phyloP scores from a whole-genome alignment of 2,113 vertebrate species.

The Aix galericulata region DNA sequence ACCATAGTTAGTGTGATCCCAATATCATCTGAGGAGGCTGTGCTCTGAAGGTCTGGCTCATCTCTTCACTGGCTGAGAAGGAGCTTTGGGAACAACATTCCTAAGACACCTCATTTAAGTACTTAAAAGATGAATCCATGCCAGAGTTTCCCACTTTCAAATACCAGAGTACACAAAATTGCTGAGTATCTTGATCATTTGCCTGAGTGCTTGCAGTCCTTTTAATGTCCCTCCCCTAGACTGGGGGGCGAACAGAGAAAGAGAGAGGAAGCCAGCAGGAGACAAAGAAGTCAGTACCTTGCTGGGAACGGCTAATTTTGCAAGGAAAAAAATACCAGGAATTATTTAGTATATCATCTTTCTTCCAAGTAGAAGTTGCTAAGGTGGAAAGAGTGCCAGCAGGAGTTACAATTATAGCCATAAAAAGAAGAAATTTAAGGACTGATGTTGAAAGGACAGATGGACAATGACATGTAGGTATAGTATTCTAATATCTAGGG shows the following conservation, averaged over 20 bases:
- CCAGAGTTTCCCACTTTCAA: neutral
- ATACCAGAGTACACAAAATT: neutral
- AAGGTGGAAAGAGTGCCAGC: neutral
- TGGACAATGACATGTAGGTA: neutral
- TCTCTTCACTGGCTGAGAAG: neutral
- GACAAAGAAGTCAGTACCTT: neutral
- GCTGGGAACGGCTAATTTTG: neutral
- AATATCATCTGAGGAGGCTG: neutral
- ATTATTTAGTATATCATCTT: neutral
- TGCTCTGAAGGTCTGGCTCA: neutral
- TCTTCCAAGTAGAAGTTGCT: neutral
- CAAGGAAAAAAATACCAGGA: neutral
- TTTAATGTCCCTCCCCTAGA: neutral
- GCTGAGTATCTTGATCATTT: neutral
- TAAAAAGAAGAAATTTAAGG: neutral
- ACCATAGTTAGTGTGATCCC: neutral
- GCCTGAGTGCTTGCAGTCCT: neutral
- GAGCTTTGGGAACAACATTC: neutral
- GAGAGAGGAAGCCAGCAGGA: neutral
- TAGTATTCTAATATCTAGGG: neutral
- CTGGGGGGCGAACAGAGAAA: neutral
- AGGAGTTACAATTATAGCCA: neutral
- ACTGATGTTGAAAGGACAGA: neutral
- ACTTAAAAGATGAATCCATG: neutral
- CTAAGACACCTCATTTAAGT: neutral